Percentiles rank a stretch among this genome's conserved stretches.
Conservation (phyloP, 1,140 invertebrate genomes). For the Bombus confusus region DNA sequence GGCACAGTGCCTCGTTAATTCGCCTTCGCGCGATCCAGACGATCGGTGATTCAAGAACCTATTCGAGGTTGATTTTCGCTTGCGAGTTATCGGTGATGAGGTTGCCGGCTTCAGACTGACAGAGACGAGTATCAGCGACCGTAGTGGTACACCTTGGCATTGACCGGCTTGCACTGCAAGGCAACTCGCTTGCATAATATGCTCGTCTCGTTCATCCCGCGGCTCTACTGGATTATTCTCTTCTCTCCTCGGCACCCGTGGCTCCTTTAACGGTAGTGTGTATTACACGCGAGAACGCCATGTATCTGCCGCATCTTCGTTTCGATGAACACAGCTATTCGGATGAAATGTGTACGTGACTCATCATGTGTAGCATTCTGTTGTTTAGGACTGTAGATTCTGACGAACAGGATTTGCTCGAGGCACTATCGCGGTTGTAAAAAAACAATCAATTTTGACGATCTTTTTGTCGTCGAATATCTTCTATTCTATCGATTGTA, state of each 20-base stretch:
- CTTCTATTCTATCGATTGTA: neutral
- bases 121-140: slow-evolving; percentile 62
- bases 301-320: neutral
- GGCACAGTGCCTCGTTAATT: neutral
- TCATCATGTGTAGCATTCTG: neutral
- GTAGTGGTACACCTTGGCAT: slow-evolving; percentile 80
- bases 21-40: neutral
- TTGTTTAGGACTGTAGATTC: neutral
- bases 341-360: neutral
- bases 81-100: slow-evolving; percentile 40
- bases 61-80: neutral
- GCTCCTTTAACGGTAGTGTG: slow-evolving; percentile 32
- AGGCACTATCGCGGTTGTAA: neutral
- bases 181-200: slow-evolving; percentile 77
- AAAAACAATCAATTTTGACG: neutral
- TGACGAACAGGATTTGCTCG: slow-evolving; percentile 1
- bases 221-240: slow-evolving; percentile 55
- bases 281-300: neutral
- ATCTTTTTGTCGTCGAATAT: neutral
- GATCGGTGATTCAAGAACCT: neutral
- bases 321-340: neutral
- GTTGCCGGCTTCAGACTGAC: slow-evolving; percentile 28
- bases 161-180: slow-evolving; percentile 80
- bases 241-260: neutral
- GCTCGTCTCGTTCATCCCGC: slow-evolving; percentile 80